Evolutionary conservation across 2,888 invertebrate species (phyloP).

Genomic region (Acrobasis suavella): DNA sequence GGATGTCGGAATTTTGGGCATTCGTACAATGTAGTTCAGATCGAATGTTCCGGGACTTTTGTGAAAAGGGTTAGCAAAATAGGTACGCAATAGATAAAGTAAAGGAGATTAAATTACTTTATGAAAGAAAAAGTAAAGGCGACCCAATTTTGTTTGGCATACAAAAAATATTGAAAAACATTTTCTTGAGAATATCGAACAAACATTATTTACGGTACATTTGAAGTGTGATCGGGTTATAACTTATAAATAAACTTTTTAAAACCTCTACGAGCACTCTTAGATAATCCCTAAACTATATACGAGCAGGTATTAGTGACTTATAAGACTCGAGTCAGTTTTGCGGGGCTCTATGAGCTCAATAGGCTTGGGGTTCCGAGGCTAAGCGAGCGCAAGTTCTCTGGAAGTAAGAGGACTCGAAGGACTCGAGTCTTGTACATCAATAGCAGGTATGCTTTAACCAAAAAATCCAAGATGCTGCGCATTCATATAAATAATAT

Average conservation of each 20-base stretch:
- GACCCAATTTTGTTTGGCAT: slow-evolving; percentile 45
- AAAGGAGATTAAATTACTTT: slow-evolving; percentile 70
- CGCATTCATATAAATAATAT: no score
- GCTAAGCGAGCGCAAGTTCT: no score
- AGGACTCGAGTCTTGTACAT: no score
- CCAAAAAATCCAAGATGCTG: no score
- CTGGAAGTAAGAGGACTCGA: no score
- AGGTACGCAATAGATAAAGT: slow-evolving; percentile 58
- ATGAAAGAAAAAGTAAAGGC: slow-evolving; percentile 52
- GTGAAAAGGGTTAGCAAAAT: slow-evolving; percentile 72
- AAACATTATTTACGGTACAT: slow-evolving; percentile 14
- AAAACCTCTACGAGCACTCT: no score
- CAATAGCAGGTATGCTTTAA: no score
- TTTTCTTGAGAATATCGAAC: slow-evolving; percentile 22
- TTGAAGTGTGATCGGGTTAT: neutral
- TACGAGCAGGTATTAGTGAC: no score
- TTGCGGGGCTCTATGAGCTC: no score
- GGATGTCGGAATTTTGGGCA: slow-evolving; percentile 71
- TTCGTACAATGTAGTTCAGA: slow-evolving; percentile 75
- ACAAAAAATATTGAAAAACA: slow-evolving; percentile 36
- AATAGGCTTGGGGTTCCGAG: no score
- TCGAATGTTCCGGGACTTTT: slow-evolving; percentile 71
- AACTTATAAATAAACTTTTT: neutral
- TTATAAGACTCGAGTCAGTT: no score
- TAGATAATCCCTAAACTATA: no score